Evolutionary conservation across 2,113 vertebrate genomes (phyloP), one percentile per base, ranked within the genome.

Genomic region (Bufo bufo): DNA sequence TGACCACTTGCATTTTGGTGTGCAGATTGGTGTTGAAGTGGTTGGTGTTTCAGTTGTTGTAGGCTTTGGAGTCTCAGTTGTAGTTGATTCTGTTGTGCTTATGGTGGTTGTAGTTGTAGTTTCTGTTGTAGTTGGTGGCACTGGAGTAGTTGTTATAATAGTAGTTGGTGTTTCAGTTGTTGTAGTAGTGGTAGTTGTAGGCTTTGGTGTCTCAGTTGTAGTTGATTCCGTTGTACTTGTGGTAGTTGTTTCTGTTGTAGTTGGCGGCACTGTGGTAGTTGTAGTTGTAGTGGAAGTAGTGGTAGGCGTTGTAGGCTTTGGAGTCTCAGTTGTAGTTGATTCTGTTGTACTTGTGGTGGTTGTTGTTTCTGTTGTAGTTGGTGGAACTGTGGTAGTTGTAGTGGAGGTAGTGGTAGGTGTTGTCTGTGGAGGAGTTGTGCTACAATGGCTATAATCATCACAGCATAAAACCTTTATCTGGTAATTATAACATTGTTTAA

Each of bases 401-500:
- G 0, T 0, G 52, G 4, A 13, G 12, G 33, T 33, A 33, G 33
- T 33, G 33, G 33, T 43, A 43, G 47, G 12, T 14, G 58, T 45
- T 45, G 69, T 63, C 71, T 14, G 4, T 13, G 72, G 13, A 23
- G 66, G 5, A 33, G 78, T 43, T 7, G 1, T 1, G 0, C 13
- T 0, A n/a, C 93, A 94, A 72, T 77, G 83, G 45, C 7, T 49
- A 3, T 33, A 13, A 19, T 90, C 89, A 45, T 82, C 81, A 86
- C 95, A 95, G 88, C 94, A 95, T 14, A 91, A 87, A 45, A 94
- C 84, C 2, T 91, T 93, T 49, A 94, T 58, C 84, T 89, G 81
- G 72, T 94, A 95, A 90, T 94, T 94, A 11, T 91, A 91, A 61
- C 94, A 96, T 80, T 94, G 89, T 66, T 77, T 74, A 52, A 93